A percentile compares a stretch with the other conserved stretches of the same genome.
phyloP scores from a whole-genome alignment of 2,113 vertebrate genomes.

The Gnathonemus echidnorhynchus region DNA sequence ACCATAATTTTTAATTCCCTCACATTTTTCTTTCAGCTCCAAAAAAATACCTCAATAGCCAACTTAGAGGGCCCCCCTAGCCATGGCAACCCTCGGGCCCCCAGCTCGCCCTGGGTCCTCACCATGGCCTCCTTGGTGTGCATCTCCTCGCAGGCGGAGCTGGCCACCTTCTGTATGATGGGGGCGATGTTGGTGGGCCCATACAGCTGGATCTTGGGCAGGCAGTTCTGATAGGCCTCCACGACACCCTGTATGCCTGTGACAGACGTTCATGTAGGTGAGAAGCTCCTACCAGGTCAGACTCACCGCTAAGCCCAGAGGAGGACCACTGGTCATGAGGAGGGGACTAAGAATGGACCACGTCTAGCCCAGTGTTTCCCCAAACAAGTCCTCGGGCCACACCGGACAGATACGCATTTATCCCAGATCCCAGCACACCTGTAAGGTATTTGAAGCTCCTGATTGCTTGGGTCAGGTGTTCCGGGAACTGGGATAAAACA shows the following conservation, averaged over 20 bases:
- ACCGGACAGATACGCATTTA: no score
- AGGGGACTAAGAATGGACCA: not conserved
- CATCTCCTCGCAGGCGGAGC: slow-evolving; percentile 90
- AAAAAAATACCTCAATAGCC: not conserved
- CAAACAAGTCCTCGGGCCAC: no score
- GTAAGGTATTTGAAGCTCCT: no score
- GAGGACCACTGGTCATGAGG: not conserved
- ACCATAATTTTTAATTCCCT: not conserved
- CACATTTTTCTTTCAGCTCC: not conserved
- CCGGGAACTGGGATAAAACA: no score
- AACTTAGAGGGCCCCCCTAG: not conserved
- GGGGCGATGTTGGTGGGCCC: slow-evolving; percentile 98
- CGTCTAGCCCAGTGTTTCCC: not conserved
- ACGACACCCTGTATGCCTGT: slow-evolving; percentile 95
- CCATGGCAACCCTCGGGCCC: not conserved
- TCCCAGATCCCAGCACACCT: no score
- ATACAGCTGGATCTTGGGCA: slow-evolving; percentile 93
- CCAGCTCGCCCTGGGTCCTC: slow-evolving; percentile 42
- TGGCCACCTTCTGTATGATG: slow-evolving; percentile 97
- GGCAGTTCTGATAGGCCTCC: slow-evolving; percentile 96
- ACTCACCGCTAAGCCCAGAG: not conserved
- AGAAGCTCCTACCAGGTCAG: not conserved
- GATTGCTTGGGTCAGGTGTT: no score
- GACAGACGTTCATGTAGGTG: not conserved
- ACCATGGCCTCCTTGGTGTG: slow-evolving; percentile 96